Base-by-base conservation (phyloP, 2,888 invertebrate genomes). In the Lepidonotus clava region DNA sequence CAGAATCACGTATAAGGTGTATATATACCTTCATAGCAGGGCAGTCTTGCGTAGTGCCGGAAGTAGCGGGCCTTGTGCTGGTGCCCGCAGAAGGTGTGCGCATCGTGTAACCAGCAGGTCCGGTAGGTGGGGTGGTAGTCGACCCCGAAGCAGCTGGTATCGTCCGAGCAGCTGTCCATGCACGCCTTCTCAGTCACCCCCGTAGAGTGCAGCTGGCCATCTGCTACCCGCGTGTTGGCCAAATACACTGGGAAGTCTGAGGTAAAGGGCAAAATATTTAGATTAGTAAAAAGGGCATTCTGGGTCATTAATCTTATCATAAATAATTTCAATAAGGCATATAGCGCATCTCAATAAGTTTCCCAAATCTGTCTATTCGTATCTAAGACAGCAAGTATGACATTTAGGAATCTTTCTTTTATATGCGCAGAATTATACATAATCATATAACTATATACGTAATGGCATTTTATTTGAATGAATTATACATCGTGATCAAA, bases 151-250 rank as follows among this genome's bases (percentile, higher is more conserved):
- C 80, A 80, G n/a, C 5, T 32, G 80, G 21, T 28, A 28, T 80
- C 80, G 2, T 80, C 51, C 24, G 80, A 80, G 80, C 80, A 80
- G 24, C 11, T 51, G 80, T 80, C 80, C 80, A 80, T 80, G 46
- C 80, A 80, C 32, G 21, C 28, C 4, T 24, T n/a, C 80, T 80
- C 46, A 28, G 46, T n/a, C 14, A 80, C 41, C 1, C 80, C 80
- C 0, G 80, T 80, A 11, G 41, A 24, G 80, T 80, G 80, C 8
- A 80, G 46, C 41, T 46, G 5, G 0, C 80, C 80, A 46, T 28
- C 80, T 2, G 24, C 8, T 46, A 80, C 80, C 8, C 46, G 80
- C 18, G n/a, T 41, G 18, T 5, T 46, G 2, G 6, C 11, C 51
- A 0, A 0, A 46, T 46, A 80, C 32, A 80, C 80, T 32, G 80